A percentile compares a stretch with the other conserved stretches of the same genome.
phyloP scores from a whole-genome alignment of 1,140 invertebrate genomes.

The Trachelipus rathkii region DNA sequence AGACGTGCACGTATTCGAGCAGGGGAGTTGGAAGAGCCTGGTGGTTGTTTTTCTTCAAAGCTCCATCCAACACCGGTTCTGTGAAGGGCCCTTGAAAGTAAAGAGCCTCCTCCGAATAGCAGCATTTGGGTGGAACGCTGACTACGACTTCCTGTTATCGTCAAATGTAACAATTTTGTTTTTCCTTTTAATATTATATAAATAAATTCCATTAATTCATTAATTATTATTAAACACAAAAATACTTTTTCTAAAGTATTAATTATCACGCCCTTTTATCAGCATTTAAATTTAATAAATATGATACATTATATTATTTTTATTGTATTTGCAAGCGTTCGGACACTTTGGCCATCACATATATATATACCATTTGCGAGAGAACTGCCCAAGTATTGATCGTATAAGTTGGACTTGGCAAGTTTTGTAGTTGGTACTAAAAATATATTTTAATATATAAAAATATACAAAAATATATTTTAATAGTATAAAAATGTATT shows the following conservation, averaged over 20 bases:
- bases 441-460: constrained; percentile 10
- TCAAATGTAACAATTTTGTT: too few relatives aligned
- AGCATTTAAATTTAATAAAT: too few relatives aligned
- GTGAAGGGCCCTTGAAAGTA: background rate
- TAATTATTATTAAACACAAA: too few relatives aligned
- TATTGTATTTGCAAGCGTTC: background rate
- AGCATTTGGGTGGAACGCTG: too few relatives aligned
- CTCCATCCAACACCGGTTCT: constrained; percentile 5
- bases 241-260: too few relatives aligned
- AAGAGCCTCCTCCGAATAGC: background rate
- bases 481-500: constrained; percentile 12
- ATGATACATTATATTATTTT: too few relatives aligned
- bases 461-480: constrained; percentile 3
- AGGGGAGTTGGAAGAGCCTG: background rate
- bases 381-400: constrained; percentile 12
- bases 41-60: constrained; percentile 10
- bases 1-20: too few relatives aligned
- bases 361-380: constrained; percentile 9
- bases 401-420: constrained; percentile 4
- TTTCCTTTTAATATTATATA: too few relatives aligned
- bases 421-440: background rate
- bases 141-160: too few relatives aligned
- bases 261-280: too few relatives aligned
- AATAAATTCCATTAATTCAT: too few relatives aligned
- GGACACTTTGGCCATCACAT: background rate